Conservation (phyloP, 2,888 invertebrate species). For the Ashinkailepas kermadecensis region DNA sequence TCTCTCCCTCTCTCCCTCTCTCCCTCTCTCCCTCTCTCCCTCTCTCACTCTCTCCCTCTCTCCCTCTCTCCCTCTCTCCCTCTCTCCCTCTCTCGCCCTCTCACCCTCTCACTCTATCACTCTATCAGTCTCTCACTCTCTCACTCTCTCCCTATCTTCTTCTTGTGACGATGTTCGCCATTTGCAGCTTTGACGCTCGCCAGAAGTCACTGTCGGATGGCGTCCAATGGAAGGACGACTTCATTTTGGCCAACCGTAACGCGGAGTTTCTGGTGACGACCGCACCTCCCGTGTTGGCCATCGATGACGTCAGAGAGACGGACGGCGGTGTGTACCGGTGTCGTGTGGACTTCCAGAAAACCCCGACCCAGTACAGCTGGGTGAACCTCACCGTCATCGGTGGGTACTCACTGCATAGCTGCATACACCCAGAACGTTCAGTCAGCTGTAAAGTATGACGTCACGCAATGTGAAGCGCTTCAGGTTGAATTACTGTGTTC, state of each 20-base stretch:
- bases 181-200: neutral
- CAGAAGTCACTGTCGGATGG: neutral
- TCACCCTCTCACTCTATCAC: neutral
- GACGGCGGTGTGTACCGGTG: too few species aligned
- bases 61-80: neutral
- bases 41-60: neutral
- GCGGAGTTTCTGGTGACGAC: too few species aligned
- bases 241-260: neutral
- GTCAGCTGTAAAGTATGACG: too few species aligned
- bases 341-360: too few species aligned
- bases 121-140: neutral
- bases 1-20: neutral
- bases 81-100: neutral
- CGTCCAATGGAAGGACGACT: neutral
- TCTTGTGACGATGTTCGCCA: neutral
- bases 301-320: too few species aligned
- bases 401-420: too few species aligned
- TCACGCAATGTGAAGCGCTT: too few species aligned
- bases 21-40: neutral
- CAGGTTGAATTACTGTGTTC: too few species aligned
- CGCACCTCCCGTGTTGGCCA: too few species aligned
- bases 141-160: neutral
- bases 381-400: too few species aligned
- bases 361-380: too few species aligned
- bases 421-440: too few species aligned